Base-by-base conservation (phyloP, 2,113 vertebrate species). In the Nibea albiflora region DNA sequence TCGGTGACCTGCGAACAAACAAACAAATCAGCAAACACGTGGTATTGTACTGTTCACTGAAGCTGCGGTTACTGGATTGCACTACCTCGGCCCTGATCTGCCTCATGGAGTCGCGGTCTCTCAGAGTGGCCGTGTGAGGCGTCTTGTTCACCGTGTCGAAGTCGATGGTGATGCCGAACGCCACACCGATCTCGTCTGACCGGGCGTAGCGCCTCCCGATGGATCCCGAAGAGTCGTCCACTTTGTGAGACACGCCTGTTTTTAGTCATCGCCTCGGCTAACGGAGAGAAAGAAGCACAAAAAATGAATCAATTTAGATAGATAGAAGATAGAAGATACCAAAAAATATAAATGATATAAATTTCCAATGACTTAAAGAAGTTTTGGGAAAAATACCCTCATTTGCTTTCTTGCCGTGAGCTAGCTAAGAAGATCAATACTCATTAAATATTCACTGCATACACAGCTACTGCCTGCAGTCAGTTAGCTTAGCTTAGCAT, bases 111-210 rank as follows among this genome's bases (percentile, higher is more conserved):
- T 99, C 97, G 0, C 98, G 95, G 93, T 99, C 97, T 79, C 97
- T 93, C 91, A 99, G 95, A 0, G 98, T 99, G 58, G 98, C 98
- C 0, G 97, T 98, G 95, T 99, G 98, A 1, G 98, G 98, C 0
- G 82, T 96, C 91, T 96, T 96, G 91, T 99, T 99, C 54, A 98
- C 97, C 0, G 98, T 99, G 88, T 99, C 98, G 0, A 99, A 99
- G 94, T 99, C 98, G 0, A 99, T 96, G 4, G 98, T 99, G 94
- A 99, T 98, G 42, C 98, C 98, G 0, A 99, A 99, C 3, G 97
- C 97, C 80, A 99, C 96, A 0, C 98, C 98, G 0, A 99, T 95
- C 94, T 99, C 98, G 1, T 99, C 98, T 0, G 98, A 99, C 83
- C 97, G 94, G 69, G 98, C 97, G 0, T 99, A 99, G 67, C 98